Evolutionary conservation across 2,888 invertebrate genomes (phyloP).

Genomic region (Hermaeophaga mercurialis): DNA sequence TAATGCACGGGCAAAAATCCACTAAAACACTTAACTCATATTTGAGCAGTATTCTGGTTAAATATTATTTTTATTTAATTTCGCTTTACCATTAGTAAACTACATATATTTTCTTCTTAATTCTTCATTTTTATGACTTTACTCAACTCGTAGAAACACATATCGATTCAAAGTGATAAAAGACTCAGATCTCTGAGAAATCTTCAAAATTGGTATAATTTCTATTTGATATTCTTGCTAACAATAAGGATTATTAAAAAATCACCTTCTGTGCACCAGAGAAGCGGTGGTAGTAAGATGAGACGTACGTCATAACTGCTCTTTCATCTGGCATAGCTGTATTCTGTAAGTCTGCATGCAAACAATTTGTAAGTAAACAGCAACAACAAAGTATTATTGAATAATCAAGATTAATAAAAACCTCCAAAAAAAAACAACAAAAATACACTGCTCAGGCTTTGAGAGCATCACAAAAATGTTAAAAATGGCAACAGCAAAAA

Average conservation of each 20-base stretch:
- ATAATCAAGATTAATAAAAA: constrained; percentile 24
- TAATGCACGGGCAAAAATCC: too few relatives aligned
- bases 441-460: constrained; percentile 25
- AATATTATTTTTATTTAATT: too few relatives aligned
- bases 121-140: too few relatives aligned
- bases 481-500: constrained; percentile 3
- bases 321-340: constrained; percentile 99
- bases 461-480: background rate
- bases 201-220: background rate
- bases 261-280: constrained; percentile 99
- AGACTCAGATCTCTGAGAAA: too few relatives aligned
- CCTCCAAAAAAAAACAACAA: constrained; percentile 33
- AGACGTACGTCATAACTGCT: constrained; percentile 99
- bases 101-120: too few relatives aligned
- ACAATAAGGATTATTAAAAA: constrained; percentile 37
- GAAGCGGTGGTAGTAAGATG: constrained; percentile 99
- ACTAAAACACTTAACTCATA: too few relatives aligned
- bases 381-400: constrained; percentile 12
- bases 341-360: constrained; percentile 89
- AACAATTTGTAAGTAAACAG: constrained; percentile 51
- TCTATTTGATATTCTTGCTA: constrained; percentile 15
- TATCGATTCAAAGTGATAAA: too few relatives aligned
- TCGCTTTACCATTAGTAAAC: too few relatives aligned
- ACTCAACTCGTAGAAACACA: too few relatives aligned
- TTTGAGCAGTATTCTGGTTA: too few relatives aligned